phyloP scores from a whole-genome alignment of 2,888 invertebrate species.

The Tortrix viridana region DNA sequence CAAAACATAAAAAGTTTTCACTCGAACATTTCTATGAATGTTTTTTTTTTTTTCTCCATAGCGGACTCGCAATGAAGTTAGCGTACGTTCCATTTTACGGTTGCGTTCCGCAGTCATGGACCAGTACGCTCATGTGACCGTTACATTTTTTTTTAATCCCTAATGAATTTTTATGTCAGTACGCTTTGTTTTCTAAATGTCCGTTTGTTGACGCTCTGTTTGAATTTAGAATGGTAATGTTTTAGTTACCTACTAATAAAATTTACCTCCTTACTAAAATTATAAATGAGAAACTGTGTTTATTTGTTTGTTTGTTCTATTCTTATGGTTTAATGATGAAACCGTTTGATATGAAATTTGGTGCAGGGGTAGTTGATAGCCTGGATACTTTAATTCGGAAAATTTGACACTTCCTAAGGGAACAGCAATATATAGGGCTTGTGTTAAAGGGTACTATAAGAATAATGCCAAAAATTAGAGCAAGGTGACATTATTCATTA shows the following conservation, averaged over 20 bases:
- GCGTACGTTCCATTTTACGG: constrained; percentile 20
- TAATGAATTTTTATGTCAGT: constrained; percentile 33
- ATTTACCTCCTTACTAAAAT: too few species aligned
- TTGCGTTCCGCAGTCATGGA: constrained; percentile 19
- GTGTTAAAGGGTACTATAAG: too few species aligned
- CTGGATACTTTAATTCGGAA: too few species aligned
- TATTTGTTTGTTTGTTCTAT: too few species aligned
- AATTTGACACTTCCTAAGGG: too few species aligned
- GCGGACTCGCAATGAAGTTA: constrained; percentile 32
- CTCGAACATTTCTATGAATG: constrained; percentile 12
- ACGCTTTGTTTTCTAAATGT: constrained; percentile 21
- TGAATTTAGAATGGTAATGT: constrained; percentile 19
- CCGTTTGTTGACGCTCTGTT: constrained; percentile 19
- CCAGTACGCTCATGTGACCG: constrained; percentile 9
- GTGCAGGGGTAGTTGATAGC: too few species aligned
- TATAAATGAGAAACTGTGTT: too few species aligned
- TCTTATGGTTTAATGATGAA: too few species aligned
- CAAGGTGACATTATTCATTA: too few species aligned
- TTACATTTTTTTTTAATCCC: constrained; percentile 22
- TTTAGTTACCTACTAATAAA: neutral
- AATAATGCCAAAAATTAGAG: too few species aligned
- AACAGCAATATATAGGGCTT: too few species aligned
- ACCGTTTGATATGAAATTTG: too few species aligned
- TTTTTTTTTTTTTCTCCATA: constrained; percentile 22
- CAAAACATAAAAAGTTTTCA: constrained; percentile 14